Base-by-base conservation (phyloP, 2,888 invertebrate species). In the Operophtera brumata region DNA sequence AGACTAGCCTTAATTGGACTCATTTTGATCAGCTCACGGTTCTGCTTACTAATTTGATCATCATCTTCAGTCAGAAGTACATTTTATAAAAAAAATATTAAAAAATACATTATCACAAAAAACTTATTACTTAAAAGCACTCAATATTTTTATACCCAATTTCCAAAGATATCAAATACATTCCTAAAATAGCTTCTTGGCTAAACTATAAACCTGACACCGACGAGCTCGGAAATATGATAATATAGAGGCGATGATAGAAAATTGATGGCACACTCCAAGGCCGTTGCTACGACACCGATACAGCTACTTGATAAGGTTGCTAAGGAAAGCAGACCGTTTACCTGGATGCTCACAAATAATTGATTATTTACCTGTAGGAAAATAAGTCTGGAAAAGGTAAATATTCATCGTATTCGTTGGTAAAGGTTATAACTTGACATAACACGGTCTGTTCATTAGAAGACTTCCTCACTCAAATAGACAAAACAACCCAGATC, bases 241-340 rank as follows among this genome's bases (percentile, higher is more conserved):
- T 65, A n/a, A 64, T 60, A 52, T 58, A 11, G 20, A 47, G 57
- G 53, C 58, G 61, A 52, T 55, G 59, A 50, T 60, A 45, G 70
- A 74, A 74, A 74, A 73, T 71, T 44, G 13, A 61, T 61, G 63
- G 64, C 65, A 55, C 60, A 60, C 64, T 62, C 63, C 30, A 73
- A 71, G 70, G 69, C 65, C 64, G 67, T 60, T 55, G 64, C 60
- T 66, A 70, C 64, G 66, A 70, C 67, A 70, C 65, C 62, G 67
- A 75, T 75, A 70, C 61, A 58, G 59, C 54, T 46, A 59, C 54
- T n/a, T 47, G 40, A 48, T 54, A 54, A 54, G 12, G 48, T 54
- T 54, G 44, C n/a, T 41, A 54, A 45, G 48, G 54, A 54, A 53
- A 54, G 8, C 8, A 14, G 50, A 32, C 44, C 20, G 34, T 45